Evolutionary conservation across 2,797 vertebrate genomes (phyloP).

Genomic region (Lepidocolaptes lacrymiger): DNA sequence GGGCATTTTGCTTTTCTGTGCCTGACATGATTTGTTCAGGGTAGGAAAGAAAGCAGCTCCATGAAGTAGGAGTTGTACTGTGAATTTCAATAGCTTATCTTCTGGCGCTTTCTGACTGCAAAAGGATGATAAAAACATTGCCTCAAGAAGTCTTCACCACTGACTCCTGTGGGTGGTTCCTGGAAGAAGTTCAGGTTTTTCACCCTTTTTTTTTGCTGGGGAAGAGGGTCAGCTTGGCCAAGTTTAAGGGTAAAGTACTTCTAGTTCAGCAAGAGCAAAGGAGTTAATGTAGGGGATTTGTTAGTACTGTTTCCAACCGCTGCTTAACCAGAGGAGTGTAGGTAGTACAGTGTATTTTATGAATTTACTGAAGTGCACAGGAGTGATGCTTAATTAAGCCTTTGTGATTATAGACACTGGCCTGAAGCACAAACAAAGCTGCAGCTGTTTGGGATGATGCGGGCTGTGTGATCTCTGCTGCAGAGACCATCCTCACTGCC

Average conservation of each 20-base stretch:
- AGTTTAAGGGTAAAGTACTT: background rate
- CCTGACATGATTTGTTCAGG: background rate
- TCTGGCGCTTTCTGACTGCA: background rate
- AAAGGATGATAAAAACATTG: background rate
- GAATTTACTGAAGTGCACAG: background rate
- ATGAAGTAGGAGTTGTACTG: background rate
- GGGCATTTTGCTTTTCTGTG: background rate
- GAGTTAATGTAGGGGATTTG: background rate
- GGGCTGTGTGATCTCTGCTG: background rate
- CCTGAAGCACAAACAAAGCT: slow-evolving; percentile 45
- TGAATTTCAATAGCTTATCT: slow-evolving; percentile 18
- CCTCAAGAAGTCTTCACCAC: background rate
- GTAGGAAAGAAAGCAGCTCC: background rate
- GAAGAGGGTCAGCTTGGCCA: background rate
- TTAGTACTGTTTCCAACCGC: background rate
- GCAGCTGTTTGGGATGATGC: slow-evolving; percentile 9
- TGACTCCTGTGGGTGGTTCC: background rate
- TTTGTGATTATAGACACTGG: background rate
- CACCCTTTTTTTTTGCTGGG: background rate
- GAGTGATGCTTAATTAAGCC: slow-evolving; percentile 37
- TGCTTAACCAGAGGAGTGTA: background rate
- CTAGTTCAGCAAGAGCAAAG: background rate
- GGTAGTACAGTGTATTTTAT: background rate
- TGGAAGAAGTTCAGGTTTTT: background rate
- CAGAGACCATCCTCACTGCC: background rate